Conservation (phyloP, 2,797 vertebrate species). For the Sebastes alutus region DNA sequence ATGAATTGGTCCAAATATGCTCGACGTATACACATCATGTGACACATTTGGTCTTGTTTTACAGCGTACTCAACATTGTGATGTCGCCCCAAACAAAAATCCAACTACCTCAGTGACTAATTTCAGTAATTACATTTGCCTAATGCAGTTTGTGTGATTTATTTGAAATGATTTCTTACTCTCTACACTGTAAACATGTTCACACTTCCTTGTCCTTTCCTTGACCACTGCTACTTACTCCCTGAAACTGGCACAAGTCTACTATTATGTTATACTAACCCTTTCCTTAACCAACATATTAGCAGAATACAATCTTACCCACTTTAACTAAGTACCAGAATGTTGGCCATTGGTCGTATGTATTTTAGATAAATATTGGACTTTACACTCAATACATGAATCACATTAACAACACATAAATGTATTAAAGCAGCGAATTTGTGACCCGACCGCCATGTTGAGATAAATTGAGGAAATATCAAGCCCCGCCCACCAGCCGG, state of each 20-base stretch:
- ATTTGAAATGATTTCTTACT: background rate
- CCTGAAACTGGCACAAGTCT: background rate
- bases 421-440: too few relatives aligned
- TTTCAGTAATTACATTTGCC: slow-evolving; percentile 2
- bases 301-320: background rate
- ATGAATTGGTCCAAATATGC: background rate
- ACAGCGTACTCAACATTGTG: slow-evolving; percentile 4
- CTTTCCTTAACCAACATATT: background rate
- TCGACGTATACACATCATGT: background rate
- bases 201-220: background rate
- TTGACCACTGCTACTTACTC: background rate
- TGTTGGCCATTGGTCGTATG: background rate
- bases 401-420: background rate
- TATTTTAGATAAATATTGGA: background rate
- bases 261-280: background rate
- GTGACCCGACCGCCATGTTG: too few relatives aligned
- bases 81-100: slow-evolving; percentile 9
- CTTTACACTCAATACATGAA: background rate
- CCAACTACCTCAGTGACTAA: background rate
- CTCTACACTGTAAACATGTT: background rate
- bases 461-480: too few relatives aligned
- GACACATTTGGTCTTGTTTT: slow-evolving; percentile 16
- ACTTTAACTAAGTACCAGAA: background rate
- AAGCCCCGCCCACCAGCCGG: too few relatives aligned
- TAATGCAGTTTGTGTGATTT: background rate